Evolutionary conservation across 1,140 invertebrate genomes (phyloP).

Genomic region (Drosophila grimshawi): DNA sequence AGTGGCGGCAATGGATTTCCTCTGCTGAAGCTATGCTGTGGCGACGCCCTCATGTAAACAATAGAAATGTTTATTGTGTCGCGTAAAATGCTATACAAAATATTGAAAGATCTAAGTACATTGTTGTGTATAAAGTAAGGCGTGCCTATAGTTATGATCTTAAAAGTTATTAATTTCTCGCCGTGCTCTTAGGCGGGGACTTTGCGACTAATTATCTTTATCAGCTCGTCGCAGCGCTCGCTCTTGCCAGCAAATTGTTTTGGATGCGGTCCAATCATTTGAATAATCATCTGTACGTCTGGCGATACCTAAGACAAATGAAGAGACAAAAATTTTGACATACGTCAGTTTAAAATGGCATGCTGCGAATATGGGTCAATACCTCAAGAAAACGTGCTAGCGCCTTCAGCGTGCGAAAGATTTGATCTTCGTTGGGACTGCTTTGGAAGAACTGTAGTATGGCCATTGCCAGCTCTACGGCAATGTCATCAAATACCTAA

Average conservation of each 20-base stretch:
- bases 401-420: conserved; percentile 92
- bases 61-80: conserved; percentile 77
- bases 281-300: conserved; percentile 94
- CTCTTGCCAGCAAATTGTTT: conserved; percentile 92
- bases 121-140: conserved; percentile 56
- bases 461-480: conserved; percentile 96
- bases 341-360: conserved; percentile 43
- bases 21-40: conserved; percentile 74
- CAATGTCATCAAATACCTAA: conserved; percentile 96
- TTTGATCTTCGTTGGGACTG: conserved; percentile 91
- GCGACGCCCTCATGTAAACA: conserved; percentile 74
- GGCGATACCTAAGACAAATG: conserved; percentile 84
- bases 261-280: conserved; percentile 96
- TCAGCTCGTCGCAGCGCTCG: conserved; percentile 91
- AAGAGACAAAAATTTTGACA: conserved; percentile 56
- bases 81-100: conserved; percentile 78
- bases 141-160: conserved; percentile 44
- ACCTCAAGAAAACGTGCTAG: conserved; percentile 92
- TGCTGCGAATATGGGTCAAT: conserved; percentile 69
- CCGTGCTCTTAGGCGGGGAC: conserved; percentile 83
- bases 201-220: conserved; percentile 89
- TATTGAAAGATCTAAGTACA: conserved; percentile 61
- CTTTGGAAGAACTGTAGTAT: conserved; percentile 94
- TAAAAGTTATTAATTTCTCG: conserved; percentile 9
- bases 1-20: conserved; percentile 68